Evolutionary conservation across 92 coral and sea anemone genomes (phyloP), one percentile per base, ranked within the genome.

Genomic region (Micromussa lordhowensis): DNA sequence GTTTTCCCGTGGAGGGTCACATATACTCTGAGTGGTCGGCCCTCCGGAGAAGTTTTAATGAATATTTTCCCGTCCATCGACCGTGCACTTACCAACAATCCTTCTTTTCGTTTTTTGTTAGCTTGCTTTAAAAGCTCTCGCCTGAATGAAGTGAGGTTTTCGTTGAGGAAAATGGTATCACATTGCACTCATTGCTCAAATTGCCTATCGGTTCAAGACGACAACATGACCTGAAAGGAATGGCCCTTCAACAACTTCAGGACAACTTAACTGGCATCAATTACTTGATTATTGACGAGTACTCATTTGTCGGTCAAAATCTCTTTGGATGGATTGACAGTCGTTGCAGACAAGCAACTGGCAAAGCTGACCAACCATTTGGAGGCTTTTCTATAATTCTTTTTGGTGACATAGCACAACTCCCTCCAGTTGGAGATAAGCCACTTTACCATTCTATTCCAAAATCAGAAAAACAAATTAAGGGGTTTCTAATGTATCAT

Each of bases 261-360:
- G 66, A 14, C 76, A 92, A 91, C 69, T 59, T 91, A 24, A 88
- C 88, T 84, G 84, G 88, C 80, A 48, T 87, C 40, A 31, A 79
- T 69, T 91, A 88, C 80, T 78, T 91, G 92, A 91, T 91, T 44
- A 87, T 91, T 57, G 94, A 91, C 53, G 89, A 91, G 78, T 91
- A 91, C 77, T 91, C 91, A 34, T 91, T 91, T 68, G 94, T 92
- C 70, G 92, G 92, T 58, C 92, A 88, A 90, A 57, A 55, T 80
- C 72, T 88, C 77, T 68, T 92, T 32, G 91, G 87, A 2, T 88
- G 87, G 91, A 88, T 73, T 18, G 91, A 88, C 75, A 54, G 35
- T 73, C 61, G 94, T 58, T 92, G 94, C 61, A 49, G 90, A n/a
- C 95, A 92, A 80, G 94, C 90, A 7, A 92, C 92, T 68, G 94